Conservation (phyloP, 2,888 invertebrate species). For the Eumacrocentrus americanus region DNA sequence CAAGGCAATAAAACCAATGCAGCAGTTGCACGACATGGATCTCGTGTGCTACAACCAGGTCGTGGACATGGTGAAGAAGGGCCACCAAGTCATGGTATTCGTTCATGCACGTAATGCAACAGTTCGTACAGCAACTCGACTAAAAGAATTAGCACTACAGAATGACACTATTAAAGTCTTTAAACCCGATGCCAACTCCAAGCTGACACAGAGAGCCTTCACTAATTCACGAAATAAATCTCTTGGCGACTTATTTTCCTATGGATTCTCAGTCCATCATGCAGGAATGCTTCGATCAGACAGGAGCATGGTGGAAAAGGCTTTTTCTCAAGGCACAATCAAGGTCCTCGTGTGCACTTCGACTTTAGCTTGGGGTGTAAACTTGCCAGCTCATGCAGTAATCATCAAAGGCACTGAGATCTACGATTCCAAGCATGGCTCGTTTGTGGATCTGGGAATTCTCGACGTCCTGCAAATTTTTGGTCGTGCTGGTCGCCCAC, state of each 20-base stretch:
- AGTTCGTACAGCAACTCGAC: constrained; percentile 80
- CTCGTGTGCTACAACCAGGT: constrained; percentile 92
- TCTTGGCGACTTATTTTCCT: constrained; percentile 80
- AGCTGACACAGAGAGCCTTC: constrained; percentile 74
- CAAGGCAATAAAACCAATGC: constrained; percentile 70
- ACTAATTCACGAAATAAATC: constrained; percentile 79
- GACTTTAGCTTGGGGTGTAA: constrained; percentile 99
- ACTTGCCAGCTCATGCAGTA: constrained; percentile 97
- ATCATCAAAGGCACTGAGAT: constrained; percentile 96
- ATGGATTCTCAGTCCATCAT: constrained; percentile 94
- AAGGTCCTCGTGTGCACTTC: constrained; percentile 95
- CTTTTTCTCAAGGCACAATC: constrained; percentile 86
- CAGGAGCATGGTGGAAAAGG: constrained; percentile 84
- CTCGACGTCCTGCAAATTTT: constrained; percentile 98
- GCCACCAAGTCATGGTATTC: constrained; percentile 97
- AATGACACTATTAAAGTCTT: constrained; percentile 76
- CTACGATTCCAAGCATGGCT: constrained; percentile 93
- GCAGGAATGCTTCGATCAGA: constrained; percentile 93
- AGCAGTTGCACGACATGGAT: constrained; percentile 83
- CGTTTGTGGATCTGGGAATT: constrained; percentile 94
- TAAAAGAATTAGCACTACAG: constrained; percentile 82
- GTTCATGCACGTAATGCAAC: constrained; percentile 98
- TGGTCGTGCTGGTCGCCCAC: constrained; percentile 97
- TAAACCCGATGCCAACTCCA: constrained; percentile 69
- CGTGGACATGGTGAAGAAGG: constrained; percentile 80